Evolutionary conservation across 2,888 invertebrate species (phyloP).

Genomic region (Autographa pulchrina): DNA sequence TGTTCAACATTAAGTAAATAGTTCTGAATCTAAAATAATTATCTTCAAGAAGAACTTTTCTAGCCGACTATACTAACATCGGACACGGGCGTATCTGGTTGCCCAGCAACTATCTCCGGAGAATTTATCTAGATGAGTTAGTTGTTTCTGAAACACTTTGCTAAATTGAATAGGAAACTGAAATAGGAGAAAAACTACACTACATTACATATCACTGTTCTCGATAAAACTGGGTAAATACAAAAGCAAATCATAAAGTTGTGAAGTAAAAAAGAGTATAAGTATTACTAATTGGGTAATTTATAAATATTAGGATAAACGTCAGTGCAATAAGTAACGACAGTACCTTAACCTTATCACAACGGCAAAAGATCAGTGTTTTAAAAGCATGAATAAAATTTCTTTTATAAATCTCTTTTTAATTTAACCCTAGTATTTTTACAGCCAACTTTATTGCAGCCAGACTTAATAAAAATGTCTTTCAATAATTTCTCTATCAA

Average conservation of each 20-base stretch:
- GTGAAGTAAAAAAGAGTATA: too few species aligned
- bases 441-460: not conserved
- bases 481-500: not conserved
- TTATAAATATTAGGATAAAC: too few species aligned
- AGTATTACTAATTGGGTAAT: too few species aligned
- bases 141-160: slow-evolving; percentile 34
- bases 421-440: not conserved
- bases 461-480: not conserved
- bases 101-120: slow-evolving; percentile 11
- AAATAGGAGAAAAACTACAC: slow-evolving; percentile 25
- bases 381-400: too few species aligned
- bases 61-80: slow-evolving; percentile 5
- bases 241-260: too few species aligned
- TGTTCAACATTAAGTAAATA: not conserved
- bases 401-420: too few species aligned
- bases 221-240: too few species aligned
- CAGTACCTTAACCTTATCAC: too few species aligned
- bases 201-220: not conserved
- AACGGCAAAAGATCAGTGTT: too few species aligned
- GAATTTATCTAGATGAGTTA: slow-evolving; percentile 33
- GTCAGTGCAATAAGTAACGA: too few species aligned
- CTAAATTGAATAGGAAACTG: slow-evolving; percentile 43
- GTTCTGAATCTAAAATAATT: not conserved
- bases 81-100: slow-evolving; percentile 26
- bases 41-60: not conserved